Evolutionary conservation across 2,888 invertebrate species (phyloP).

Genomic region (Choristoneura rosaceana): DNA sequence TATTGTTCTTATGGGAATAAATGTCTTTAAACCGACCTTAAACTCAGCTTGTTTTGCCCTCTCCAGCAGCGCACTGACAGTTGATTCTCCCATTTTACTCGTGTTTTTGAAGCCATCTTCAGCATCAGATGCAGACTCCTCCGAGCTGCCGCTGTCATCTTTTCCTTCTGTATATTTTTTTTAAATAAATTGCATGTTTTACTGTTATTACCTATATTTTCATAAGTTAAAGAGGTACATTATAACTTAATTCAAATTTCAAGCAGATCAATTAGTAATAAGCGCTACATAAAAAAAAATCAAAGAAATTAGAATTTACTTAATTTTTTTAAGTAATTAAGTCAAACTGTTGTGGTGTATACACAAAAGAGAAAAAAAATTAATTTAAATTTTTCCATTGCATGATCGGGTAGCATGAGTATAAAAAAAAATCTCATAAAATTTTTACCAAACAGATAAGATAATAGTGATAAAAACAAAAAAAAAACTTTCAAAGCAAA

Average conservation of each 20-base stretch:
- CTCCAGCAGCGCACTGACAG: constrained; percentile 72
- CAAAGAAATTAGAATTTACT: no score
- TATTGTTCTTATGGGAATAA: no score
- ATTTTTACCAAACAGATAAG: neutral
- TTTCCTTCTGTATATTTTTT: constrained; percentile 55
- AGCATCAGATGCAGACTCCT: constrained; percentile 75
- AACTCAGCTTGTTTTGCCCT: constrained; percentile 76
- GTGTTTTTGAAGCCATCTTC: constrained; percentile 67
- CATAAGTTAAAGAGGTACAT: no score
- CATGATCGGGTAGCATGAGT: no score
- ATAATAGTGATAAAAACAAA: neutral
- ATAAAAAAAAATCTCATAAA: neutral
- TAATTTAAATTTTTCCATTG: no score
- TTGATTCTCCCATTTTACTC: constrained; percentile 69
- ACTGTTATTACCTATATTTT: neutral
- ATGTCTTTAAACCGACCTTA: no score
- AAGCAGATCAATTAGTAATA: neutral
- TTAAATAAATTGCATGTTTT: neutral
- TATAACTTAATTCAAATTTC: neutral
- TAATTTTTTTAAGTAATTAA: no score
- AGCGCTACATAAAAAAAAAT: neutral
- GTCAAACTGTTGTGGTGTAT: no score
- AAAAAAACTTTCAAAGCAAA: neutral
- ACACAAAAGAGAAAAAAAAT: no score
- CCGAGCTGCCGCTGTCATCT: constrained; percentile 67